phyloP scores from a whole-genome alignment of 2,888 invertebrate species.

The Coleophora flavipennella region DNA sequence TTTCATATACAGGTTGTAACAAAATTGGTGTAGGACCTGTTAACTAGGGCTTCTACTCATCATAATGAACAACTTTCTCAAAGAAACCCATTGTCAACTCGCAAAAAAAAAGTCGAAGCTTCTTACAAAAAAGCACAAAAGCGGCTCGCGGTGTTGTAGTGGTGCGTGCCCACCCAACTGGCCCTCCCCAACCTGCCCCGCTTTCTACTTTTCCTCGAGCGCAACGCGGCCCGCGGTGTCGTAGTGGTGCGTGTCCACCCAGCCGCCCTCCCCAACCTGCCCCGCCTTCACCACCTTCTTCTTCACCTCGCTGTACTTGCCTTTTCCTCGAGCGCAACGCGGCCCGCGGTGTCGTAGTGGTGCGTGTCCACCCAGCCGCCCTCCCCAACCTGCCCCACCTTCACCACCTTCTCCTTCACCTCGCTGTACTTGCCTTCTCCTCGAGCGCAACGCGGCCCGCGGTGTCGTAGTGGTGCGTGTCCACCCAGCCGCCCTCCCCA shows the following conservation, averaged over 20 bases:
- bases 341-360: constrained; percentile 72
- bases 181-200: constrained; percentile 81
- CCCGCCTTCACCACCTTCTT: constrained; percentile 93
- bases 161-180: constrained; percentile 99
- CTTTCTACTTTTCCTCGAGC: no score
- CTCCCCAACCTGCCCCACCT: constrained; percentile 85
- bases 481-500: constrained; percentile 92
- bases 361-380: constrained; percentile 98
- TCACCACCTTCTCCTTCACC: constrained; percentile 92
- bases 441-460: background rate
- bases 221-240: constrained; percentile 30
- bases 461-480: constrained; percentile 88
- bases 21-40: no score
- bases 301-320: constrained; percentile 90
- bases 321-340: no score
- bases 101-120: no score
- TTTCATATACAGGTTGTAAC: no score
- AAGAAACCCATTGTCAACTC: no score
- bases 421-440: constrained; percentile 93
- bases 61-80: no score
- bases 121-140: no score
- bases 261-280: constrained; percentile 85
- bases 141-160: constrained; percentile 60
- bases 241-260: constrained; percentile 98
- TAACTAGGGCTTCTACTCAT: no score